Evolutionary conservation across 1,140 invertebrate species (phyloP).

Genomic region (Reticulitermes speratus): DNA sequence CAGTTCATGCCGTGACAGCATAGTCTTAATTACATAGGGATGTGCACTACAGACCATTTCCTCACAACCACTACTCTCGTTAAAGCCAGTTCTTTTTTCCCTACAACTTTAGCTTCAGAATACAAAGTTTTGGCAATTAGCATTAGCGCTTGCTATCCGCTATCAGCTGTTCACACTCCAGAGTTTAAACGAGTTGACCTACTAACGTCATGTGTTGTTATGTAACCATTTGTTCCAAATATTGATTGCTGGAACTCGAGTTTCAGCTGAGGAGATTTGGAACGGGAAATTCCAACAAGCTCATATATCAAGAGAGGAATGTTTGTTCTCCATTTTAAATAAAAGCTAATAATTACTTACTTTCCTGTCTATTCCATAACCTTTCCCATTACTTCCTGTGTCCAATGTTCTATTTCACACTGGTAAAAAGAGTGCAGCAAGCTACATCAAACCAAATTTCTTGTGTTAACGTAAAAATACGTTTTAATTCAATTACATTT

Average conservation of each 20-base stretch:
- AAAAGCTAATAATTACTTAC: not conserved
- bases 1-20: too few relatives aligned
- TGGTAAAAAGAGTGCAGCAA: too few relatives aligned
- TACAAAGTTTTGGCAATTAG: not conserved
- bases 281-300: not conserved
- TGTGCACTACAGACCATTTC: too few relatives aligned
- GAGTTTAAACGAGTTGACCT: not conserved
- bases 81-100: too few relatives aligned
- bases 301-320: not conserved
- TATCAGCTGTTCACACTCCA: not conserved
- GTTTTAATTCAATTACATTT: too few relatives aligned
- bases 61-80: too few relatives aligned
- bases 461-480: too few relatives aligned
- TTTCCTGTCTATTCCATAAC: not conserved
- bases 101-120: not conserved
- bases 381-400: not conserved
- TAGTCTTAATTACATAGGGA: too few relatives aligned
- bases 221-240: conserved; percentile 5
- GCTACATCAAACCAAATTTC: too few relatives aligned
- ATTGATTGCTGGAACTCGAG: not conserved
- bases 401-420: too few relatives aligned
- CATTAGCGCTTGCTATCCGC: not conserved
- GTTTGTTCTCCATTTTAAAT: not conserved
- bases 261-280: not conserved
- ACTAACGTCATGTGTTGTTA: not conserved